Evolutionary conservation across 30 jellyfish, hydroid and myxozoan species (phyloP).

Genomic region (Pseudorhiza aurosa): DNA sequence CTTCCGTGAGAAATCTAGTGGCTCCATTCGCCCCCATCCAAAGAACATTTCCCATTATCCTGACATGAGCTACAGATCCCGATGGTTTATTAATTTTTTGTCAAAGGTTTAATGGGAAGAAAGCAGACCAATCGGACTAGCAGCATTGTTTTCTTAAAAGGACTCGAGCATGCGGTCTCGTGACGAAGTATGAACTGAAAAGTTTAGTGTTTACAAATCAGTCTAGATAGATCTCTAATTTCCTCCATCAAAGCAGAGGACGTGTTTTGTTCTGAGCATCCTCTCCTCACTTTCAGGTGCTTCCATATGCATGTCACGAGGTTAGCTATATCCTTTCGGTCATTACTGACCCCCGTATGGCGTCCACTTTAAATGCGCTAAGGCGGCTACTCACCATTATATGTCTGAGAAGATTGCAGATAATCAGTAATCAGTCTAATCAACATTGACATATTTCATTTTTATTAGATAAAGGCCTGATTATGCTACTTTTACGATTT

Average conservation of each 20-base stretch:
- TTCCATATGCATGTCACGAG: slow-evolving; percentile 18
- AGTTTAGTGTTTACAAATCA: no score
- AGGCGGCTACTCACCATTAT: background rate
- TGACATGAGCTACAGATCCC: no score
- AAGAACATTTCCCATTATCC: no score
- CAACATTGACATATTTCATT: slow-evolving; percentile 3
- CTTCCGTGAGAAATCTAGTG: no score
- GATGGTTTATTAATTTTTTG: no score
- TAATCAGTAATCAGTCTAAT: slow-evolving; percentile 1
- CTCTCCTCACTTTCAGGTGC: background rate
- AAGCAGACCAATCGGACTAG: no score
- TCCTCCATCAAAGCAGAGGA: background rate
- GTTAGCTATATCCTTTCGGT: background rate
- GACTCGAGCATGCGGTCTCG: no score
- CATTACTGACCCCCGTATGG: slow-evolving; percentile 1
- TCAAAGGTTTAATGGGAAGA: no score
- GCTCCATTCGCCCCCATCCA: no score
- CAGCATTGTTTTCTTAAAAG: no score
- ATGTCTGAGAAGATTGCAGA: background rate
- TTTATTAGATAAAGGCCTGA: slow-evolving; percentile 12
- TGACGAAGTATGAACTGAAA: no score
- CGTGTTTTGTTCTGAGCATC: background rate
- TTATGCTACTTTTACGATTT: slow-evolving; percentile 20
- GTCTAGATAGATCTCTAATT: no score
- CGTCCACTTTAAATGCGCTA: slow-evolving; percentile 4